Base-by-base conservation (phyloP, 1,140 invertebrate genomes). In the Arctopsyche grandis region DNA sequence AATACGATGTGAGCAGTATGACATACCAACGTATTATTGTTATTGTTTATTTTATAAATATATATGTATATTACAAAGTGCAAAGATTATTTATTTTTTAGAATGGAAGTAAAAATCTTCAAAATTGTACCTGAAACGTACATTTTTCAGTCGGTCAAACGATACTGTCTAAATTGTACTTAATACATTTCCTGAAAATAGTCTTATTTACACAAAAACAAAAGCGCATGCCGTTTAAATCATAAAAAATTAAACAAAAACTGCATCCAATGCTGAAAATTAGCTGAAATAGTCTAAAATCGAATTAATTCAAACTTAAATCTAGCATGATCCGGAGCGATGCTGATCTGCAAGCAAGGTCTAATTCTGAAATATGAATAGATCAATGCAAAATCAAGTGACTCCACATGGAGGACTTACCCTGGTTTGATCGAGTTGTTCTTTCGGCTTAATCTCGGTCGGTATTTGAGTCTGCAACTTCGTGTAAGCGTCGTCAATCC, bases 401-500 rank as follows among this genome's bases (percentile, higher is more conserved):
- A 71, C 14, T 14, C 12, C 12, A 12, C 16, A 52, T 9, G 5
- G 19, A 10, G 16, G 12, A 76, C 89, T 89, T 89, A 96, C 95
- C 91, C 94, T 93, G 24, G 94, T 93, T 38, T 93, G 91, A 85
- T 96, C 94, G 70, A 95, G 86, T 81, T 93, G 90, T 83, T 94
- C 92, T 82, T 92, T 91, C 10, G 93, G 91, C 84, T 92, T 89
- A 77, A 92, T 91, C 84, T 94, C 93, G 43, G 93, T 89, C 22
- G 93, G 91, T 63, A 92, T 91, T 56, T 92, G 85, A 3, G 89
- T 91, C 83, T 95, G 93, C 5, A 96, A 89, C 85, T 94, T 94
- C 52, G 86, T 89, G 83, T 94, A 94, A 9, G 86, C 84, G 77
- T 88, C 94, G 83, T 96, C 94, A 48, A 98, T 91, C 91, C 96